Evolutionary conservation across 2,113 vertebrate genomes (phyloP).

Genomic region (Hirundichthys speculiger): DNA sequence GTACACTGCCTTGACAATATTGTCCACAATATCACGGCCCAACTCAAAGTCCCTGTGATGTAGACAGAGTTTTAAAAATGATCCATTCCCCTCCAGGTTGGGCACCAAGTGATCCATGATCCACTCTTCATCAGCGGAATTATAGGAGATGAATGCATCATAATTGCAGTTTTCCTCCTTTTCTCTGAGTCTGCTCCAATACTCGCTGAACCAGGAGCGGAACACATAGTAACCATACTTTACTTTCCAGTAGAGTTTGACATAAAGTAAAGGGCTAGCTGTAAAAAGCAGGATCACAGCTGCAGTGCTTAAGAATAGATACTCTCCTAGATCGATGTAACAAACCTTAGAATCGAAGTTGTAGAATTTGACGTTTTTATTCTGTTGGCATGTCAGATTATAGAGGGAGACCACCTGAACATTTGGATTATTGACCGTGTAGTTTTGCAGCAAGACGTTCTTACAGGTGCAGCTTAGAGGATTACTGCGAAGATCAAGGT

Average conservation of each 20-base stretch:
- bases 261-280: constrained; percentile 77
- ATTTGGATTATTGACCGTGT: constrained; percentile 51
- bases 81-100: constrained; percentile 77
- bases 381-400: constrained; percentile 44
- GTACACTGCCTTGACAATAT: constrained; percentile 88
- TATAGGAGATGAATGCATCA: constrained; percentile 91
- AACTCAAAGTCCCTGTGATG: constrained; percentile 89
- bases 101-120: constrained; percentile 83
- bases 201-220: constrained; percentile 81
- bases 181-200: constrained; percentile 81
- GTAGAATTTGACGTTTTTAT: constrained; percentile 60
- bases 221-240: constrained; percentile 86
- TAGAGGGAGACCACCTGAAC: constrained; percentile 84
- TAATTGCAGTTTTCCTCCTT: constrained; percentile 80
- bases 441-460: constrained; percentile 74
- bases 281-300: constrained; percentile 73
- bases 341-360: constrained; percentile 84
- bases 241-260: constrained; percentile 82
- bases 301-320: constrained; percentile 78
- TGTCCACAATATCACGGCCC: constrained; percentile 85
- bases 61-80: constrained; percentile 84
- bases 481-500: constrained; percentile 84
- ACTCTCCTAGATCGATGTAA: constrained; percentile 77
- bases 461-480: constrained; percentile 84
- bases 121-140: constrained; percentile 84